Percentiles rank a stretch among this genome's conserved stretches.
Evolutionary conservation across 2,797 vertebrate species (phyloP).

Genomic region (Parauchenoglanis punctatus): DNA sequence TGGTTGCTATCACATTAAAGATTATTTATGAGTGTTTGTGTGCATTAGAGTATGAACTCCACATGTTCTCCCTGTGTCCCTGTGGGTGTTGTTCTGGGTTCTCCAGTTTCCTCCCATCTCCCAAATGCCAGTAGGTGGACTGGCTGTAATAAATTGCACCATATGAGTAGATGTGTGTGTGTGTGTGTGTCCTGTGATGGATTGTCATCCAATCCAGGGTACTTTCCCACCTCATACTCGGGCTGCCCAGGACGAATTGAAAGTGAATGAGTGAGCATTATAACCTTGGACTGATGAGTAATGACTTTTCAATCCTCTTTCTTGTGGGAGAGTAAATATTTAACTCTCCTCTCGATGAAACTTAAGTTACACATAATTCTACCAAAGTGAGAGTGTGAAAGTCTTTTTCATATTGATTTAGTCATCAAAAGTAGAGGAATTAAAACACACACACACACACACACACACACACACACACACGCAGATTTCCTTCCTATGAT

Average conservation of each 20-base stretch:
- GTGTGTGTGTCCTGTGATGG: background rate
- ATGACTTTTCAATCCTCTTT: background rate
- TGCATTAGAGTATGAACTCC: background rate
- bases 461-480: background rate
- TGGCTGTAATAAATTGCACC: background rate
- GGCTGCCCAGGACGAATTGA: background rate
- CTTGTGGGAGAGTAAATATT: background rate
- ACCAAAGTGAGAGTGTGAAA: background rate
- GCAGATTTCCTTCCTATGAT: background rate
- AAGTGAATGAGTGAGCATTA: background rate
- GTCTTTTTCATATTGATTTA: background rate
- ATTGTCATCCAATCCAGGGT: background rate
- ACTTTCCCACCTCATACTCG: background rate
- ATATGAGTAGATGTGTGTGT: background rate
- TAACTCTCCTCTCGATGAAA: background rate
- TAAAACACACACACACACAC: too few relatives aligned
- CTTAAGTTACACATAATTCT: conserved; percentile 5
- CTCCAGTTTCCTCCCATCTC: background rate
- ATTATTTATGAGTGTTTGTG: background rate
- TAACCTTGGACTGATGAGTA: background rate
- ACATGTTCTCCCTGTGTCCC: background rate
- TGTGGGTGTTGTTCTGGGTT: background rate
- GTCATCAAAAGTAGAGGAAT: background rate
- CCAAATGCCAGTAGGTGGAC: background rate
- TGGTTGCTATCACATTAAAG: too few relatives aligned